phyloP scores from a whole-genome alignment of 2,797 vertebrate genomes.

The Emys orbicularis region DNA sequence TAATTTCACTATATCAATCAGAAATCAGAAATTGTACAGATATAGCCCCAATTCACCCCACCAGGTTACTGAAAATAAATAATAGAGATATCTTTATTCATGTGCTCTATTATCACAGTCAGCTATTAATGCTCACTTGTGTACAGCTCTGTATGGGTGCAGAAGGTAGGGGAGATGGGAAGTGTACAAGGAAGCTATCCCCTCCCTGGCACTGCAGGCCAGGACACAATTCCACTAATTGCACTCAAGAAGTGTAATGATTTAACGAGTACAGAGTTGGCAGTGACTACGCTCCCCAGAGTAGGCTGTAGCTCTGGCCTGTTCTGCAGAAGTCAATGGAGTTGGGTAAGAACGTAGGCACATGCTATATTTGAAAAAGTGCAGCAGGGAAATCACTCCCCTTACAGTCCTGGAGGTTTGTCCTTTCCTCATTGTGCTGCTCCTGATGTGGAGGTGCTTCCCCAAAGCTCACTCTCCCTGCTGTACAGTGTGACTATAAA shows the following conservation, averaged over 20 bases:
- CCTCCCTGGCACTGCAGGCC: background rate
- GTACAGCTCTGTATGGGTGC: background rate
- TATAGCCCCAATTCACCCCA: background rate
- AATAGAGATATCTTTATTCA: background rate
- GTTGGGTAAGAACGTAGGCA: background rate
- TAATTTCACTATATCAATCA: background rate
- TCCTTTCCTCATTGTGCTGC: background rate
- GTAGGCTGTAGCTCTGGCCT: background rate
- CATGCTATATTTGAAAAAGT: background rate
- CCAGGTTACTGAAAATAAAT: background rate
- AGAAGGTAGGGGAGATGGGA: background rate
- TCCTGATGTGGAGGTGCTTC: background rate
- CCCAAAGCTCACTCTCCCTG: background rate
- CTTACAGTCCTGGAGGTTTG: background rate
- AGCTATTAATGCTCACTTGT: background rate
- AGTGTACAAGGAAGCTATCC: fast-evolving
- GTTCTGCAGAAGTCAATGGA: background rate
- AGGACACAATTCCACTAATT: background rate
- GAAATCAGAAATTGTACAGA: background rate
- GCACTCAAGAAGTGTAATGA: background rate
- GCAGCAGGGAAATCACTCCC: background rate
- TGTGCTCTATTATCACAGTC: background rate
- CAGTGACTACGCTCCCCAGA: background rate
- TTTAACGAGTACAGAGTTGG: background rate
- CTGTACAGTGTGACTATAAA: background rate